Evolutionary conservation across 2,113 vertebrate species (phyloP).

Genomic region (Menidia beryllina): DNA sequence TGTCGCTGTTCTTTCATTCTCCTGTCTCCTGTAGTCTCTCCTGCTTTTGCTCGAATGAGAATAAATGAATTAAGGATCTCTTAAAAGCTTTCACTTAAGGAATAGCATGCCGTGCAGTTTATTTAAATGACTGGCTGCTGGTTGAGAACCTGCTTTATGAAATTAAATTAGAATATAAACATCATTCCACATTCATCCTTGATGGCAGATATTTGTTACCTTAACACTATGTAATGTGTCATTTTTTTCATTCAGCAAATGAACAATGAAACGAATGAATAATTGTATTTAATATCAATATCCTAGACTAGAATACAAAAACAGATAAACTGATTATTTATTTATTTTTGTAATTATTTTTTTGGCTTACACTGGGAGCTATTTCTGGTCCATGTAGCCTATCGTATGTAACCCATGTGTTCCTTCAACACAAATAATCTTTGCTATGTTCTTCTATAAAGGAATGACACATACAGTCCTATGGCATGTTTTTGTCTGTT

Average conservation of each 20-base stretch:
- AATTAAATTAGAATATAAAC: constrained; percentile 38
- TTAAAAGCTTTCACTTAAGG: constrained; percentile 21
- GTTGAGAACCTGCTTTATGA: constrained; percentile 30
- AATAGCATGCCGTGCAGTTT: constrained; percentile 4
- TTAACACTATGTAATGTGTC: neutral
- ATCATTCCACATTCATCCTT: constrained; percentile 45
- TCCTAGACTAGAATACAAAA: no score
- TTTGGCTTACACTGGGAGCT: no score
- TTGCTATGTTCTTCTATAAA: neutral
- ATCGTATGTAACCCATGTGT: no score
- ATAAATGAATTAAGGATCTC: constrained; percentile 49
- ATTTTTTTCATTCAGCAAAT: no score
- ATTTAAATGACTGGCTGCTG: constrained; percentile 21
- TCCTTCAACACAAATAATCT: no score
- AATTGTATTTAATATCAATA: no score
- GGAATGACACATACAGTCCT: neutral
- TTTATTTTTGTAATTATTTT: no score
- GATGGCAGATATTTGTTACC: constrained; percentile 32
- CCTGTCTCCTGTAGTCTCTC: constrained; percentile 28
- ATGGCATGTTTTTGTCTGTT: constrained; percentile 34
- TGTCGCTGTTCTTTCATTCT: constrained; percentile 24
- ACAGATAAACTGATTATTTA: no score
- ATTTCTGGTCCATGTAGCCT: no score
- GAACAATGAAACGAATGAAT: no score
- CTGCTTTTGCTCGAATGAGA: constrained; percentile 40